Evolutionary conservation across 2,888 invertebrate species (phyloP).

Genomic region (Macrophya alboannulata): DNA sequence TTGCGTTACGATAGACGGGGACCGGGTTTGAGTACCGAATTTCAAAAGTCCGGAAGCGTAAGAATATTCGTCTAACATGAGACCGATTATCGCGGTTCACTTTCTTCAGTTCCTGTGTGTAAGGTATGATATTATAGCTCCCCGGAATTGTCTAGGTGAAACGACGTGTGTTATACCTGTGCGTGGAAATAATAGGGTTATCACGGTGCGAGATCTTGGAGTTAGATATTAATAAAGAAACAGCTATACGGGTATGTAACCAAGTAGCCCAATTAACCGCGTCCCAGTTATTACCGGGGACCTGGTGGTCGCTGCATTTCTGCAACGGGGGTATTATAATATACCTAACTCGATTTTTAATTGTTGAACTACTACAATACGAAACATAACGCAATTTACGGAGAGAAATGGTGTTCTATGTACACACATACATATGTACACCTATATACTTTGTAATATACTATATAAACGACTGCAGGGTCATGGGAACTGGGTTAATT

Average conservation of each 20-base stretch:
- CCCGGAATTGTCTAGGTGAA: background rate
- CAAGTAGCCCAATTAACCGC: conserved; percentile 27
- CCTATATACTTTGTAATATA: background rate
- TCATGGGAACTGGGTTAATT: conserved; percentile 47
- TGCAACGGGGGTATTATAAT: background rate
- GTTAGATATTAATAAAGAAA: background rate
- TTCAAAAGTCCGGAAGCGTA: too few relatives aligned
- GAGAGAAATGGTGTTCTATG: too few relatives aligned
- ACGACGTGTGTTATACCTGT: background rate
- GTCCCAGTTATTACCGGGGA: background rate
- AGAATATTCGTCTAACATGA: too few relatives aligned
- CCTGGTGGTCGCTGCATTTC: too few relatives aligned
- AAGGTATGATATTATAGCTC: background rate
- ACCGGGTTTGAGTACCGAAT: too few relatives aligned
- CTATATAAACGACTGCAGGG: conserved; percentile 2
- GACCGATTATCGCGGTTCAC: background rate
- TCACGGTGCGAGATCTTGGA: background rate
- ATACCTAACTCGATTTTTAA: conserved; percentile 1
- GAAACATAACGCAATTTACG: background rate
- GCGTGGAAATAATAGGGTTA: background rate
- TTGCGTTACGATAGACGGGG: too few relatives aligned
- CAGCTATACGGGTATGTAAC: background rate
- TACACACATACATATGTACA: too few relatives aligned
- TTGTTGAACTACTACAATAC: background rate
- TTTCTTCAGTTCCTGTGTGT: background rate